These are phyloP conservation scores for Ethmia dodecea DNA, from an alignment of 2,888 invertebrate species.

Conservation along the genomic window DNA sequence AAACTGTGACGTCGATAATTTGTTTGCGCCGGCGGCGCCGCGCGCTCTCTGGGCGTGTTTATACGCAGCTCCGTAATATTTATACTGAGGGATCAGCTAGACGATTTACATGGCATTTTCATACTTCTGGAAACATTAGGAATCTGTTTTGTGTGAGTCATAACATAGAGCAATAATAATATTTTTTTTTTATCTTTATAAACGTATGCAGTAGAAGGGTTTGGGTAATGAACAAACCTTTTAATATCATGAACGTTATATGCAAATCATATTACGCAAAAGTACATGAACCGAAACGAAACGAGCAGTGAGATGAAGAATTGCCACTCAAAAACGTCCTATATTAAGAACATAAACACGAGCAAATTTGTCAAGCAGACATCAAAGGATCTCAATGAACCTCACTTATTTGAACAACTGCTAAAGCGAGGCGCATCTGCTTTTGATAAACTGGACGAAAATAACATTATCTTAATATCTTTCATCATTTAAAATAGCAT, in stretches of 20 bases:
- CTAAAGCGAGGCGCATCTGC: conserved; percentile 49
- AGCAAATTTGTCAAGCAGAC: conserved; percentile 50
- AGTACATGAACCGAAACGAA: not conserved
- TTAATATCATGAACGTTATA: not conserved
- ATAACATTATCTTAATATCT: conserved; percentile 43
- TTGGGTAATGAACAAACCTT: not conserved
- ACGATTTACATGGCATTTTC: conserved; percentile 37
- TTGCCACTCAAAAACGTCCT: conserved; percentile 17
- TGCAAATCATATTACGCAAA: not conserved
- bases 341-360: conserved; percentile 46
- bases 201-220: not conserved
- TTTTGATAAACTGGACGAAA: conserved; percentile 53
- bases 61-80: conserved; percentile 50
- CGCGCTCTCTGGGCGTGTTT: conserved; percentile 32
- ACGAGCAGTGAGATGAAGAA: no score
- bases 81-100: conserved; percentile 47
- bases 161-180: not conserved
- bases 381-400: conserved; percentile 63
- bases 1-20: conserved; percentile 47
- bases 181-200: not conserved
- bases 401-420: conserved; percentile 52
- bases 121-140: conserved; percentile 36
- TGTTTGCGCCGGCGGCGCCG: conserved; percentile 43
- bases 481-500: conserved; percentile 32
- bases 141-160: conserved; percentile 13